Evolutionary conservation across 2,888 invertebrate species (phyloP).

Genomic region (Thysanoteuthis rhombus): DNA sequence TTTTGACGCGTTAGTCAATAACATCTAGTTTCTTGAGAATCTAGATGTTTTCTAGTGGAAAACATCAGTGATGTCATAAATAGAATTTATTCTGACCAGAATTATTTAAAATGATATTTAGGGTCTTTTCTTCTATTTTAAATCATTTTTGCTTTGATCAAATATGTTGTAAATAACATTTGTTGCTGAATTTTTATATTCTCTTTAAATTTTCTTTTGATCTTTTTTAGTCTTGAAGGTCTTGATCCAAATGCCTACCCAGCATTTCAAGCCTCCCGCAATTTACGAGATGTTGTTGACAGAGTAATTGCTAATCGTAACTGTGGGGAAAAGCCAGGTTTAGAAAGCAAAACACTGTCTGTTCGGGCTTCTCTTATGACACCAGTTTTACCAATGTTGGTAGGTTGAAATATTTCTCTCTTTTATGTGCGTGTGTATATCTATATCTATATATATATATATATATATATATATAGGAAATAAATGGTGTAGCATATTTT

Average conservation of each 20-base stretch:
- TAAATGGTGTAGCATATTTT: no score
- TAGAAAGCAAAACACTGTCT: conserved; percentile 63
- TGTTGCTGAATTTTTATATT: neutral
- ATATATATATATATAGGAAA: no score
- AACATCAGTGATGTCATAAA: no score
- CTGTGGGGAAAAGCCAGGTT: conserved; percentile 38
- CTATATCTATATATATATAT: neutral
- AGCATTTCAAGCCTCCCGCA: conserved; percentile 86
- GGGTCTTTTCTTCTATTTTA: no score
- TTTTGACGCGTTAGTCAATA: no score
- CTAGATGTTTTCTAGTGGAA: no score
- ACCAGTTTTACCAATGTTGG: conserved; percentile 91
- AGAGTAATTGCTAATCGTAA: conserved; percentile 66
- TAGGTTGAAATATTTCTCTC: conserved; percentile 57
- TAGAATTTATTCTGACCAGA: no score
- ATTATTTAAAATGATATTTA: no score
- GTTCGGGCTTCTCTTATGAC: conserved; percentile 81
- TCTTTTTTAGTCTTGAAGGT: conserved; percentile 76
- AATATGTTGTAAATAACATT: no score
- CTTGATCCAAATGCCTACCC: conserved; percentile 88
- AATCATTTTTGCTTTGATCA: neutral
- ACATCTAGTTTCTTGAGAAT: no score
- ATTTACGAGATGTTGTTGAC: conserved; percentile 81
- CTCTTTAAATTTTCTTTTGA: neutral
- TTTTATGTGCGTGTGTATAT: neutral